Conservation (phyloP, 2,888 invertebrate genomes). For the Noctua janthe region DNA sequence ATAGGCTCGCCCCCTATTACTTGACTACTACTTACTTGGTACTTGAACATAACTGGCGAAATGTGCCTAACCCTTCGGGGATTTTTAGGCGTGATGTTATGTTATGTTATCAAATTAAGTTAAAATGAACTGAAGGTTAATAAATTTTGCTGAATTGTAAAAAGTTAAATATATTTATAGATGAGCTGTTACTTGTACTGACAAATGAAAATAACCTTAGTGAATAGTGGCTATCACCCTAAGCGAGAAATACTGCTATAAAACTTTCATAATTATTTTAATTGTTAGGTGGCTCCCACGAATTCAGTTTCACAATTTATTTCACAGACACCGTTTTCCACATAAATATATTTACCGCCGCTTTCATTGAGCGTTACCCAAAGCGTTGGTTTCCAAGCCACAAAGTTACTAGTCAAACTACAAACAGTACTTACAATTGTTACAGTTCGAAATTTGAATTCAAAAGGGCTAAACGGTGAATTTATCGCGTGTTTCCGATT, state of each 20-base stretch:
- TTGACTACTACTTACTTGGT: too few relatives aligned
- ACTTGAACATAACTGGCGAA: too few relatives aligned
- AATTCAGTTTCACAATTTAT: conserved; percentile 5
- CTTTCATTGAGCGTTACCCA: conserved; percentile 22
- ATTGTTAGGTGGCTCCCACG: not conserved
- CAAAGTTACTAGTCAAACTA: conserved; percentile 56
- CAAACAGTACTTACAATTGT: conserved; percentile 70
- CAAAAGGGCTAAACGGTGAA: conserved; percentile 85
- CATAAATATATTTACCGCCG: conserved; percentile 7
- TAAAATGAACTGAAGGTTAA: not conserved
- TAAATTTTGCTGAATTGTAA: not conserved
- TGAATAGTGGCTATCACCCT: not conserved
- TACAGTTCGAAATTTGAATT: conserved; percentile 79
- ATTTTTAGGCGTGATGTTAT: too few relatives aligned
- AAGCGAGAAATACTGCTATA: not conserved
- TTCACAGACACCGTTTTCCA: not conserved
- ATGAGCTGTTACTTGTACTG: not conserved
- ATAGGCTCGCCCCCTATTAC: too few relatives aligned
- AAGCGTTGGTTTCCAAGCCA: conserved; percentile 36
- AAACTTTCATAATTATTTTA: conserved; percentile 4
- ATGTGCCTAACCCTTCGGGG: too few relatives aligned
- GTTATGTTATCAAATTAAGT: not conserved
- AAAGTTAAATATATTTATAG: not conserved
- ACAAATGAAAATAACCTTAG: not conserved
- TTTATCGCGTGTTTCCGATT: conserved; percentile 89